Base-by-base conservation (phyloP, 2,113 vertebrate species). In the Serilophus lunatus region DNA sequence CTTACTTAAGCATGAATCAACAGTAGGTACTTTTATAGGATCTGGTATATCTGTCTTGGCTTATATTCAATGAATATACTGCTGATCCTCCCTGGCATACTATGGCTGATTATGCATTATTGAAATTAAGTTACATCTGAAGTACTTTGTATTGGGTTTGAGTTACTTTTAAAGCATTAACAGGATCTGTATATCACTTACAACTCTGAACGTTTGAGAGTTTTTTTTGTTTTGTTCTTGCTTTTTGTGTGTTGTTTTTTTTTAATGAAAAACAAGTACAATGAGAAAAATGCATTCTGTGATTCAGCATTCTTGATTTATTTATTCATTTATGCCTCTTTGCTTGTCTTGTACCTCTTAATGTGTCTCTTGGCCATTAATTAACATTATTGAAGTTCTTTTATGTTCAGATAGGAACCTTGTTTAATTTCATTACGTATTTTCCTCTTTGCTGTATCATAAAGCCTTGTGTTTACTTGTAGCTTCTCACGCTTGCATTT, bases 251-350 rank as follows among this genome's bases (percentile, higher is more conserved):
- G n/a, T n/a, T n/a, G n/a, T n/a, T n/a, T n/a, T n/a, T n/a, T 77
- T 65, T 86, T 18, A 59, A 86, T 74, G 3, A 83, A 81, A 90
- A 82, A 49, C 14, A 80, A 65, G 65, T 53, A 49, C 82, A 93
- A 79, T 40, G 28, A 76, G 69, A 50, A 88, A 56, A 80, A 72
- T 6, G 0, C 72, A 24, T 85, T 85, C 10, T 70, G 7, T 53
- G 49, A 90, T 92, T 89, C 90, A 86, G 36, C 23, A 65, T 57
- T 88, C 54, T 77, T 72, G 26, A 20, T 77, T 94, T 94, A 42
- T 88, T 93, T 93, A 86, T 95, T 86, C 23, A 70, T 90, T 77
- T 90, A 61, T 83, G 54, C 72, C 9, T 88, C 53, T 84, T 66
- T 69, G 20, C 50, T 93, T 82, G n/a, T 69, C 57, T 84, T 72